Evolutionary conservation across 2,888 invertebrate genomes (phyloP).

Genomic region (Mesorhabditis sp.): DNA sequence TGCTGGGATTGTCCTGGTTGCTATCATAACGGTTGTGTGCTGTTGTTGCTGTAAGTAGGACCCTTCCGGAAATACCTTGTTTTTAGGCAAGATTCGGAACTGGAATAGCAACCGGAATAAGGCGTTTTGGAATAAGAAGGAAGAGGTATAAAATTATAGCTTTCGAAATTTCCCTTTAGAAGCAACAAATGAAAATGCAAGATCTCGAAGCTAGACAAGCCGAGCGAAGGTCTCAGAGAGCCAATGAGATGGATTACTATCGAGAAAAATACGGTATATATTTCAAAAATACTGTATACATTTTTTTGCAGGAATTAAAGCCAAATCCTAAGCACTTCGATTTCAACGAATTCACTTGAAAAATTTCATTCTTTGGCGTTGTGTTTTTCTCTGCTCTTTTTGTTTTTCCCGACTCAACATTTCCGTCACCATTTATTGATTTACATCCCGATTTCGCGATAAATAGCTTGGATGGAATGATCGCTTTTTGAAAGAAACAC

Average conservation of each 20-base stretch:
- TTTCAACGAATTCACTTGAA: too few species aligned
- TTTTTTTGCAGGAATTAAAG: not conserved
- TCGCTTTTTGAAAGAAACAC: too few species aligned
- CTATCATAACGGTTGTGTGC: constrained; percentile 25
- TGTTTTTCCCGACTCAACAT: too few species aligned
- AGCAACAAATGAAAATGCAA: constrained; percentile 17
- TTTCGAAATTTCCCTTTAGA: not conserved
- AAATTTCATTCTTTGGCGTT: too few species aligned
- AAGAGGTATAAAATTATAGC: not conserved
- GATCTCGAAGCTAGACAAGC: constrained; percentile 22
- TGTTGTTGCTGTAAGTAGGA: constrained; percentile 25
- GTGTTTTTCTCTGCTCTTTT: too few species aligned
- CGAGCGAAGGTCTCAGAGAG: constrained; percentile 22
- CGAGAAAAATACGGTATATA: constrained; percentile 25
- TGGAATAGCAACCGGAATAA: not conserved
- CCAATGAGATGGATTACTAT: constrained; percentile 31
- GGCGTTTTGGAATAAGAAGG: not conserved
- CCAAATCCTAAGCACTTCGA: too few species aligned
- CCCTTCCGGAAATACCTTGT: not conserved
- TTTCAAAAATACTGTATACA: not conserved
- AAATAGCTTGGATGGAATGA: too few species aligned
- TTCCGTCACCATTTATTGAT: too few species aligned
- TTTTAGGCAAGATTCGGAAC: not conserved
- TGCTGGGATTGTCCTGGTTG: constrained; percentile 28
- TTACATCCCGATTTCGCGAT: too few species aligned